These are phyloP conservation scores for Canis aureus DNA, from an alignment of 2,113 vertebrate genomes.

Conservation along the genomic window DNA sequence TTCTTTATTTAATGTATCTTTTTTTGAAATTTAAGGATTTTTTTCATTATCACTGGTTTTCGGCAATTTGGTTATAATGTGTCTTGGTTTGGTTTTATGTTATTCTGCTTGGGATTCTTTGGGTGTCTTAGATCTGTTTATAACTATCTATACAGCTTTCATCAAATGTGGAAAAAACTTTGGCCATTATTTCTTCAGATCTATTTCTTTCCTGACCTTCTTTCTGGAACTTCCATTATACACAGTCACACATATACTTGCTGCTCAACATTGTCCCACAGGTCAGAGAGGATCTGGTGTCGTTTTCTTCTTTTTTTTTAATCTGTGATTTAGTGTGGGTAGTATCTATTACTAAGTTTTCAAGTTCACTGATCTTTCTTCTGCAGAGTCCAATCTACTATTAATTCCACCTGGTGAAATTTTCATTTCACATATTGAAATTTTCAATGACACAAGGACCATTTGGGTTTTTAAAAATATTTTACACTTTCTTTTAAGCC, in stretches of 20 bases:
- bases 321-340: background rate
- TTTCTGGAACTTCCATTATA: background rate
- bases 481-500: background rate
- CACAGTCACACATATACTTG: background rate
- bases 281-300: background rate
- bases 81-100: background rate
- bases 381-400: background rate
- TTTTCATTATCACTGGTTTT: background rate
- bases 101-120: background rate
- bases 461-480: background rate
- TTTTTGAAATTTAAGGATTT: background rate
- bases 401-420: background rate
- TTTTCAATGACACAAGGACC: background rate
- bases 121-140: background rate
- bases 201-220: background rate
- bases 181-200: background rate
- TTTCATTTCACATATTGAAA: conserved; percentile 5
- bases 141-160: background rate
- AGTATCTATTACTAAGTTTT: background rate
- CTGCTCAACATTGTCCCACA: background rate
- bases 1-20: background rate
- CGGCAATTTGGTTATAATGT: background rate
- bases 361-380: background rate
- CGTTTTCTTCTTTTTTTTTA: background rate
- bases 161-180: conserved; percentile 15